Base-by-base conservation (phyloP, 2,113 vertebrate genomes). In the Elephantulus edwardii region DNA sequence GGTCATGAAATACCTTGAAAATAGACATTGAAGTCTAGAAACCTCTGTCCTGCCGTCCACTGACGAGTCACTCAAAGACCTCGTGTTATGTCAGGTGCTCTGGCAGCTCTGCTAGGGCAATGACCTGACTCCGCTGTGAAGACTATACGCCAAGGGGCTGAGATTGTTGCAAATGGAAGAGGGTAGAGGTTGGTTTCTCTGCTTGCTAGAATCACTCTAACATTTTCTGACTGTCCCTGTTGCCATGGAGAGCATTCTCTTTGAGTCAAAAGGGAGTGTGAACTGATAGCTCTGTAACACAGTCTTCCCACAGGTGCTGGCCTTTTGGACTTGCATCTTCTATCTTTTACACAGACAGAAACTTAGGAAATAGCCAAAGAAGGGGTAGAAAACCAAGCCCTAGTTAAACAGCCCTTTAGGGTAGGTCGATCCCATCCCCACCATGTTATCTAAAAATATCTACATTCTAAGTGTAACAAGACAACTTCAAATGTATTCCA, bases 231-330 rank as follows among this genome's bases (percentile, higher is more conserved):
- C 58, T 30, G 62, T 20, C 62, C 7, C 20, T 12, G 88, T 72
- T 83, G 79, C 88, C 91, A 83, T 79, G 82, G 93, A 82, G 68
- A 92, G 66, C 70, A 50, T 16, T 93, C 38, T 48, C 88, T 76
- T 38, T 50, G 84, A 38, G 46, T 5, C 8, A 42, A 44, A 60
- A 52, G 33, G 44, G 6, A 77, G 40, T 1, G 24, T n/a, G n/a
- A n/a, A 17, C 66, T 0, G 71, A 72, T 4, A 8, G 33, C 8
- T 78, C 19, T 42, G 12, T 1, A 2, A 26, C 7, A 10, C 0
- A 0, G 60, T 66, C 33, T 64, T 88, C 20, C 30, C 44, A 24
- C 46, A 64, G 4, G 2, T 3, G 5, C 14, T 33, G 85, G 44
- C 20, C 75, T 33, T 48, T n/a, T n/a, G 42, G 26, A 46, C 38